phyloP scores from a whole-genome alignment of 2,888 invertebrate genomes.

The Clitarchus hookeri region DNA sequence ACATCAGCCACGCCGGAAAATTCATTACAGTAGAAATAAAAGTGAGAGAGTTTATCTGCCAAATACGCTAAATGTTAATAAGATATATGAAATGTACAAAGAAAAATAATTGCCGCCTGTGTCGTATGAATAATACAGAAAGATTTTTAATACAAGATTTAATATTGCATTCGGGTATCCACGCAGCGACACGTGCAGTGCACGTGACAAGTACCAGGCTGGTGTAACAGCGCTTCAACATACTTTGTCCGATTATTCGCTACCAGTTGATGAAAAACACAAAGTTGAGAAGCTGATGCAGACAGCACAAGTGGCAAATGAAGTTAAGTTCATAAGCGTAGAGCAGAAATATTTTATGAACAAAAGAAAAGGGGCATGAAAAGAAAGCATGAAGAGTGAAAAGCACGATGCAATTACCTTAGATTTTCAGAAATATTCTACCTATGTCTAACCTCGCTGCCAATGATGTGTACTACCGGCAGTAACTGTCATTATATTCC shows the following conservation, averaged over 20 bases:
- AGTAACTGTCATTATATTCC: neutral
- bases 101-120: no score
- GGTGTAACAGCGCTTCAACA: conserved; percentile 7
- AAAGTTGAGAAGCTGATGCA: neutral
- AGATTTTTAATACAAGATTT: neutral
- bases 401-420: neutral
- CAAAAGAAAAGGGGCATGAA: neutral
- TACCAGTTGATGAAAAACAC: neutral
- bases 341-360: conserved; percentile 3
- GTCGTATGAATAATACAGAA: no score
- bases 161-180: conserved; percentile 4
- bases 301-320: neutral
- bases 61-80: no score
- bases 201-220: conserved; percentile 3
- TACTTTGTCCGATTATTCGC: neutral
- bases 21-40: no score
- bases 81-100: no score
- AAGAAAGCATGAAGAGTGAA: conserved; percentile 20
- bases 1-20: no score
- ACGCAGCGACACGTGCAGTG: neutral
- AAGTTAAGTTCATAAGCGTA: neutral
- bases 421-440: conserved; percentile 22
- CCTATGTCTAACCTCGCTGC: neutral
- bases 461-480: neutral
- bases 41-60: no score